Base-by-base conservation (phyloP, 2,888 invertebrate genomes). In the Spisula subtruncata region DNA sequence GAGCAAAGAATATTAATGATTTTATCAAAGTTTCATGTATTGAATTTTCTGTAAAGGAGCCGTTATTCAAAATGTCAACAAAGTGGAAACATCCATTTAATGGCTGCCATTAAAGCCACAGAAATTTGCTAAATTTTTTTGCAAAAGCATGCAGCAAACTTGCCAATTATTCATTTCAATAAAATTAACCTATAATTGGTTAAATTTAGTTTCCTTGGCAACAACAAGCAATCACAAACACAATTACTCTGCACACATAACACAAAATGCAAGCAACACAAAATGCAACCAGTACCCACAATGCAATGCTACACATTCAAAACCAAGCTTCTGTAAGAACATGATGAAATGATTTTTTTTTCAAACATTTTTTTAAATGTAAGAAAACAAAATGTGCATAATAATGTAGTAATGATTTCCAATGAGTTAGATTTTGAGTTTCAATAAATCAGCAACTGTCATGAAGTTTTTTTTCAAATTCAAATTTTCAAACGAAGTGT, bases 401-500 rank as follows among this genome's bases (percentile, higher is more conserved):
- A 20, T 51, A 41, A 46, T 48, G 16, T 41, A 41, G 41, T 41
- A 81, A 81, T n/a, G n/a, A n/a, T n/a, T n/a, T n/a, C n/a, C n/a
- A n/a, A n/a, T 81, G 46, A n/a, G 66, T 66, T 60, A 83, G 56
- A 32, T 14, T 32, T 35, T 79, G 48, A 87, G 46, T 79, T 79
- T 80, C 80, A 85, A 66, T 82, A 83, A 66, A 83, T 88, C 90
- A 90, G 90, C 85, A 79, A 85, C 87, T 90, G 90, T 90, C 90
- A 90, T 85, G 90, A 90, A 90, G 87, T 83, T 71, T 41, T 41
- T 41, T 41, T 41, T 41, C 41, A 41, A 41, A 41, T 41, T 41
- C 81, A 41, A 84, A 84, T 60, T 41, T 48, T 71, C 48, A 51
- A 60, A 51, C 18, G n/a, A 46, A 84, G 29, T 29, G 12, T 48